Evolutionary conservation across 2,113 vertebrate species (phyloP), one percentile per base, ranked within the genome.

Genomic region (Scomber scombrus): DNA sequence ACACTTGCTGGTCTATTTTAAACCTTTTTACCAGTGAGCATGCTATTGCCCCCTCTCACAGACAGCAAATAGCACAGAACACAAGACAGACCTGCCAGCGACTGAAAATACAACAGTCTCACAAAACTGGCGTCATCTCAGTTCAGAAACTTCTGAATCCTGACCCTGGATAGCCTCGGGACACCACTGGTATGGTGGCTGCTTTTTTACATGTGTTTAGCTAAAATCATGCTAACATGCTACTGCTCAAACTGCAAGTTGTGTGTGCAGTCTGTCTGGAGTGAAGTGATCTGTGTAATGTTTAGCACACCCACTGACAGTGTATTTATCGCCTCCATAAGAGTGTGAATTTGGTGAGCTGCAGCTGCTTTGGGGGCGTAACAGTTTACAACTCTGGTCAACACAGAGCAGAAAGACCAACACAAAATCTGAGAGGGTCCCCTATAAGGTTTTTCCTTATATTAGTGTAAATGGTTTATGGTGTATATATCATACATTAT

Each of bases 1-100:
- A 26, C 49, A 19, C n/a, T 50, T 49, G 43, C 70, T 66, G 73
- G n/a, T 92, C 92, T 93, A 93, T 93, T 91, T 93, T 88, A 86
- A 92, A 84, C 85, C 74, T 51, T 50, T 52, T 79, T 16, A 61
- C 55, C 43, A 55, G 55, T 68, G 65, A 80, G 73, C 50, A n/a
- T 65, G 51, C 18, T 66, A 31, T 62, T 64, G 11, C 29, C 40
- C n/a, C 14, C 19, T 15, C 62, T 56, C 40, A 11, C 58, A 46
- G 19, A 46, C 64, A 67, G 58, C 26, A 87, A 70, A 73, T 64
- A 77, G 75, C 58, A 40, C 55, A 64, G 62, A 56, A 64, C 52
- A 80, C 19, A 70, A 29, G 43, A 55, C 75, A 79, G 71, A 71
- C 31, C 45, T 50, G 64, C 23, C 57, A 80, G 46, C 26, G 31